These are phyloP conservation scores for Magallana angulata DNA, from an alignment of 1,140 invertebrate genomes.

Conservation along the genomic window DNA sequence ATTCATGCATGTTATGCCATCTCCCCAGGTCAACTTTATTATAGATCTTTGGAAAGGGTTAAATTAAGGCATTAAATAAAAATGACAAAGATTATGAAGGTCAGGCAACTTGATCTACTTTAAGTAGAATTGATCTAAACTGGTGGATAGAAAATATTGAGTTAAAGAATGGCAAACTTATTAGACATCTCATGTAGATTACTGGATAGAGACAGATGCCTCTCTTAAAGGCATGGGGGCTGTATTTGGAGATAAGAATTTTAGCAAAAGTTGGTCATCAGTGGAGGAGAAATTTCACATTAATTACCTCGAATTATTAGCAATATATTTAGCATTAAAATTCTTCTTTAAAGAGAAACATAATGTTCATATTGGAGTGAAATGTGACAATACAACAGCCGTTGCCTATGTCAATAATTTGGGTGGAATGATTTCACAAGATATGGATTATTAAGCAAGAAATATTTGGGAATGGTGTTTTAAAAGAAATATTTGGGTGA, in stretches of 20 bases:
- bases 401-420: not conserved
- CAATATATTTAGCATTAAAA: not conserved
- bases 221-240: not conserved
- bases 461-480: constrained; percentile 61
- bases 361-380: not conserved
- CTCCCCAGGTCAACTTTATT: too few relatives aligned
- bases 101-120: too few relatives aligned
- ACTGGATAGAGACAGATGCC: too few relatives aligned
- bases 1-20: too few relatives aligned
- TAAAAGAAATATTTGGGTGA: not conserved
- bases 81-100: too few relatives aligned
- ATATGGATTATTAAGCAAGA: not conserved
- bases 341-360: not conserved
- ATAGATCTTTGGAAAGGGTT: too few relatives aligned
- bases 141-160: too few relatives aligned
- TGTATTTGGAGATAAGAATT: not conserved
- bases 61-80: too few relatives aligned
- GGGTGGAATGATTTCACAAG: constrained; percentile 14
- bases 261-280: not conserved
- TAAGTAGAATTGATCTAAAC: too few relatives aligned
- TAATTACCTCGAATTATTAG: constrained; percentile 13
- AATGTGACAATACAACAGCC: constrained; percentile 1
- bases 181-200: too few relatives aligned
- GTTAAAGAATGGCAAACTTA: too few relatives aligned
- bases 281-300: constrained; percentile 20